Base-by-base conservation (phyloP, 2,113 vertebrate species). In the Saccopteryx bilineata region DNA sequence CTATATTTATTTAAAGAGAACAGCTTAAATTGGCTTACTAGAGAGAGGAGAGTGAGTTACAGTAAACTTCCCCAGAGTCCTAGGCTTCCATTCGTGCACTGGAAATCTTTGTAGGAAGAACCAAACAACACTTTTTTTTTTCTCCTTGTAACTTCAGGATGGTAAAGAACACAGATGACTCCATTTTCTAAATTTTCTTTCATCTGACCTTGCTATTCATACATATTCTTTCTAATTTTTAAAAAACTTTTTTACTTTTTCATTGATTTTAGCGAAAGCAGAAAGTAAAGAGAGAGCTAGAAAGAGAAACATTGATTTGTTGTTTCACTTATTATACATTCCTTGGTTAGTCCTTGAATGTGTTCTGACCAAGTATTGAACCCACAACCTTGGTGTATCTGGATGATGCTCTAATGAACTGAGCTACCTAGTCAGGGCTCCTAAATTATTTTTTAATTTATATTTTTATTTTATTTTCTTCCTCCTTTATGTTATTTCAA, bases 1-100 rank as follows among this genome's bases (percentile, higher is more conserved):
- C 93, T 94, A 66, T 93, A 90, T 96, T 96, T 97, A 97, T 95
- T 97, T 97, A 93, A 93, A 96, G 56, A 76, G 65, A 87, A 94
- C 91, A 92, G n/a, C 79, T 74, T 93, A 95, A 95, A 94, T 97
- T 93, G 89, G 87, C 91, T 92, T 78, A 60, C 82, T 50, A 87
- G 85, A 79, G 80, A 96, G 85, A 94, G 86, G 85, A 91, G 87
- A 91, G 87, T 91, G 86, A 96, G 93, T 90, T 94, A 69, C 82
- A 60, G 54, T 60, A 93, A 93, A 54, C 18, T 31, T 71, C 2
- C 17, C 14, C 61, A 56, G 50, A 94, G 74, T 21, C 65, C 63
- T 65, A 48, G 28, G 4, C 33, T 92, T 56, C 72, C 50, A 83
- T 83, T 82, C 82, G 86, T 1, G 2, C 18, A 4, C 6, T 82